Base-by-base conservation (phyloP, 2,888 invertebrate species). In the Scrobipalpa costella region DNA sequence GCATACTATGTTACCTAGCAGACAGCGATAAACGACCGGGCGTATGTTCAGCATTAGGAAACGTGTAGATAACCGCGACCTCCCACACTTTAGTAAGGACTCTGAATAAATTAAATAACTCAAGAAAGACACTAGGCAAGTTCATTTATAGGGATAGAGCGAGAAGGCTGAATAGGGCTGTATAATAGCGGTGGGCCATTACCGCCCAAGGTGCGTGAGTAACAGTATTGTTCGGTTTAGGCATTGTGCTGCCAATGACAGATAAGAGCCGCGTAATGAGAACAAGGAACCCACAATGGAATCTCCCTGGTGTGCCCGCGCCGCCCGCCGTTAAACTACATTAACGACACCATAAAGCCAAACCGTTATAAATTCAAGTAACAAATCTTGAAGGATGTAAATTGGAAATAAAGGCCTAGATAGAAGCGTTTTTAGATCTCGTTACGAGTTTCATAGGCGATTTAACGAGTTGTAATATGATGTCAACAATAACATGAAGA, bases 201-300 rank as follows among this genome's bases (percentile, higher is more conserved):
- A 78, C 76, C 76, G 74, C 70, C 74, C 75, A 74, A 76, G 76
- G 77, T 77, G 78, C 75, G 78, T 81, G 79, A 79, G 79, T 76
- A 77, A 79, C 76, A 80, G 77, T 80, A 83, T 84, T 85, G 83
- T 86, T 82, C 73, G 73, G 76, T 74, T 74, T 77, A 74, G 74
- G 80, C 81, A 83, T 84, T 87, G 84, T 88, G 77, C 83, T 86
- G 84, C 84, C 85, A 88, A 86, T 87, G 86, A 86, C 87, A 88
- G 88, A 88, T 89, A 89, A 89, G 85, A 82, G 78, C 77, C 76
- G 72, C 71, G 83, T 83, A 85, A 85, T 83, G 83, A 83, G 79
- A 75, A 72, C 81, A 78, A 77, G 76, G 79, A 73, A 76, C 73
- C 78, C 77, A 85, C 81, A 85, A 82, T 80, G 78, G 82, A 78